These are phyloP conservation scores for Sebastes ruberrimus DNA, from an alignment of 2,797 vertebrate genomes.

Conservation along the genomic window DNA sequence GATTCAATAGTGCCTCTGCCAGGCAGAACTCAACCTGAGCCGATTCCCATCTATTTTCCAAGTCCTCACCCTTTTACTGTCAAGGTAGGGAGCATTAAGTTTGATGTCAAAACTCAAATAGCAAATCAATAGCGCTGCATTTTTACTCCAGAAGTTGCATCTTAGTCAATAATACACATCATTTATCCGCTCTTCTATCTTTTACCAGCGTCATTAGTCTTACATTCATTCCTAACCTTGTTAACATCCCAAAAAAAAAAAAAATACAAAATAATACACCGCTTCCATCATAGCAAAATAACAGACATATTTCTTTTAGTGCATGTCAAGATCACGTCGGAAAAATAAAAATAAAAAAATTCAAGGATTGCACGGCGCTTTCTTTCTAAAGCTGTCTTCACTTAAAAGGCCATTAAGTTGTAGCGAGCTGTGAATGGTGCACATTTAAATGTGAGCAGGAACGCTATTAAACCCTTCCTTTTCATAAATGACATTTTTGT, in stretches of 20 bases:
- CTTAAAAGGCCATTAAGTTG: conserved; percentile 71
- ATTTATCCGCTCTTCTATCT: conserved; percentile 56
- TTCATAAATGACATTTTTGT: conserved; percentile 72
- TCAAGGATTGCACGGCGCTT: conserved; percentile 9
- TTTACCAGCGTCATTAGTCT: conserved; percentile 19
- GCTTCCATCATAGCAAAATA: conserved; percentile 23
- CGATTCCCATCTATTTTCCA: conserved; percentile 64
- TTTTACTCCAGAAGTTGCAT: conserved; percentile 65
- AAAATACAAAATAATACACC: conserved; percentile 11
- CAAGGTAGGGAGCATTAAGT: conserved; percentile 63
- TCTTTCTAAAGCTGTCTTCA: conserved; percentile 37
- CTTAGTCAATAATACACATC: conserved; percentile 62
- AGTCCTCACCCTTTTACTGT: conserved; percentile 59
- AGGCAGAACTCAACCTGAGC: conserved; percentile 40
- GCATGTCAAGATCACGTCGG: conserved; percentile 32
- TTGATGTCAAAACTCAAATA: conserved; percentile 63
- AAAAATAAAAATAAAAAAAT: conserved; percentile 35
- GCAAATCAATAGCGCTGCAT: conserved; percentile 66
- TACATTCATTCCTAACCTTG: conserved; percentile 32
- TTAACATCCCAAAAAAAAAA: conserved; percentile 20
- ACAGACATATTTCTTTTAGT: neutral
- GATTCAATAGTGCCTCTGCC: conserved; percentile 56
- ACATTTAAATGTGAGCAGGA: conserved; percentile 59
- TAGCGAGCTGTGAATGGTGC: conserved; percentile 47
- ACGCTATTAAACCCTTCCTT: conserved; percentile 67